These are phyloP conservation scores for Protosalanx chinensis DNA, from an alignment of 2,797 vertebrate species.

Conservation along the genomic window DNA sequence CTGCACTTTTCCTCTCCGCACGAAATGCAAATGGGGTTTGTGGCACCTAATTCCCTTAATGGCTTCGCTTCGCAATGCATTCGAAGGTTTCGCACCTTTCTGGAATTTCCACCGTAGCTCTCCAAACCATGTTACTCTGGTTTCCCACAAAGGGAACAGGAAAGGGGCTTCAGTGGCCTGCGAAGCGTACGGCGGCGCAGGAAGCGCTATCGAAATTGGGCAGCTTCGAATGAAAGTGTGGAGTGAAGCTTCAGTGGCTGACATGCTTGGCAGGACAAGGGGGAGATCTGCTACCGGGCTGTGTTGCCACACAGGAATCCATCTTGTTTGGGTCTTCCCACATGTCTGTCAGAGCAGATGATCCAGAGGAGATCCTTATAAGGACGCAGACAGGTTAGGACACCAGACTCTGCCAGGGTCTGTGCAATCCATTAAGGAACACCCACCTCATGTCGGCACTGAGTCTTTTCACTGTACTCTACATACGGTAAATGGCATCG, in stretches of 20 bases:
- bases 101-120: no score
- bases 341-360: conserved; percentile 39
- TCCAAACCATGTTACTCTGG: no score
- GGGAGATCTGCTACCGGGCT: conserved; percentile 28
- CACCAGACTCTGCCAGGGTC: conserved; percentile 24
- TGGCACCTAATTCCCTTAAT: no score
- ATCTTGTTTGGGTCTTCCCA: conserved; percentile 31
- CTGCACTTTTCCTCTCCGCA: neutral
- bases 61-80: no score
- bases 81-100: no score
- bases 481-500: neutral
- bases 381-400: conserved; percentile 52
- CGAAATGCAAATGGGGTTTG: no score
- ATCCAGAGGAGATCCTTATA: conserved; percentile 41
- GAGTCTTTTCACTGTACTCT: neutral
- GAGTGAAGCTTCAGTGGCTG: no score
- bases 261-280: neutral
- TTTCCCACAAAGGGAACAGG: no score
- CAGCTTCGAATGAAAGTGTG: no score
- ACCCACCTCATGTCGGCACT: conserved; percentile 26
- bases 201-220: no score
- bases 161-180: no score
- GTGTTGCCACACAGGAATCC: conserved; percentile 53
- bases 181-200: no score
- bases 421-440: conserved; percentile 46